phyloP scores from a whole-genome alignment of 2,113 vertebrate species.

The Clinocottus analis region DNA sequence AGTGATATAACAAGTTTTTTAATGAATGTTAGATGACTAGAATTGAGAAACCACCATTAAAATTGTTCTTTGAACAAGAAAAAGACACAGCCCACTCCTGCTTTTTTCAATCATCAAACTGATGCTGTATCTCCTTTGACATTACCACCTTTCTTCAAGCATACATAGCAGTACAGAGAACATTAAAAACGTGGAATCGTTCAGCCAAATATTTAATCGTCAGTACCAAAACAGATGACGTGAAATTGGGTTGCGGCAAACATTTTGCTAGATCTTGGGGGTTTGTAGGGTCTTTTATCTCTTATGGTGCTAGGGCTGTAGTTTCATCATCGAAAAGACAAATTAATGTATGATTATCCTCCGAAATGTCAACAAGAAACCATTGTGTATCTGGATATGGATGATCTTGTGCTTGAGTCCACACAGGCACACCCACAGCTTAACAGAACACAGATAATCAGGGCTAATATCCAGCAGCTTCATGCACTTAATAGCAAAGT shows the following conservation, averaged over 20 bases:
- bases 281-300: background rate
- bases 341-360: background rate
- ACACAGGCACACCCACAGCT: constrained; percentile 11
- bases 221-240: background rate
- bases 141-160: background rate
- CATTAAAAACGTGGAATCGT: background rate
- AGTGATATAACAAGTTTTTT: constrained; percentile 1
- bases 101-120: background rate
- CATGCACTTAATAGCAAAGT: constrained; percentile 53
- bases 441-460: constrained; percentile 33
- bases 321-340: background rate
- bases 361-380: background rate
- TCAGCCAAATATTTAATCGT: background rate
- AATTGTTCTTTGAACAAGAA: background rate
- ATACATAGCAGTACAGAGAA: background rate
- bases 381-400: background rate
- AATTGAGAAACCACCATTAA: background rate
- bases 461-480: constrained; percentile 31
- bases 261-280: background rate
- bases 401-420: constrained; percentile 8
- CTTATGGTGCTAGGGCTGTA: background rate
- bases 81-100: background rate
- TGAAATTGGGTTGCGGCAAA: background rate
- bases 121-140: background rate
- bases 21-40: background rate